Percentiles rank a stretch among this genome's conserved stretches.
Conservation (phyloP, 2,888 invertebrate species). For the Leucoma salicis region DNA sequence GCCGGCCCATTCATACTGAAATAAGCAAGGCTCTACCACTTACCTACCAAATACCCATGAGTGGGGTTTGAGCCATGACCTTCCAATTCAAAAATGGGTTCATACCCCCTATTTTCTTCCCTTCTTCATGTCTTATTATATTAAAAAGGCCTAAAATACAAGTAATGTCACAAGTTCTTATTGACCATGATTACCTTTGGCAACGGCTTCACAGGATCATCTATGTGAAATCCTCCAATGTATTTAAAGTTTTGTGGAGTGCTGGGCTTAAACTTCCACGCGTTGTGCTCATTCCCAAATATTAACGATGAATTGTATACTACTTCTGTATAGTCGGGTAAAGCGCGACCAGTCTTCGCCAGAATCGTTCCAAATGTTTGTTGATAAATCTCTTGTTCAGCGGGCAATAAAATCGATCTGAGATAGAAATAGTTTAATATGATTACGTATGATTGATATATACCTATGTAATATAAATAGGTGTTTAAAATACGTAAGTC, state of each 20-base stretch:
- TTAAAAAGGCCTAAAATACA: too few species aligned
- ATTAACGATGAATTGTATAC: constrained; percentile 35
- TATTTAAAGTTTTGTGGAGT: constrained; percentile 26
- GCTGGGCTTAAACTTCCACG: constrained; percentile 17
- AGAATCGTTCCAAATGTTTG: constrained; percentile 31
- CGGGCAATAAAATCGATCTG: constrained; percentile 22
- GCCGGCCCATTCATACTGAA: too few species aligned
- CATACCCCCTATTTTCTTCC: too few species aligned
- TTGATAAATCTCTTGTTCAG: constrained; percentile 29
- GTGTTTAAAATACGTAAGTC: too few species aligned
- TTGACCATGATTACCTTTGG: constrained; percentile 1
- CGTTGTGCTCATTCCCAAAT: constrained; percentile 28
- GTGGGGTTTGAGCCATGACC: too few species aligned
- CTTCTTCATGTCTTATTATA: too few species aligned
- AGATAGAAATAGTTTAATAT: constrained; percentile 5
- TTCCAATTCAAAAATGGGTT: too few species aligned
- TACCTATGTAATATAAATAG: too few species aligned
- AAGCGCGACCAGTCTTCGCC: constrained; percentile 16
- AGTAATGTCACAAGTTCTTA: too few species aligned
- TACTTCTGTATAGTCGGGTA: constrained; percentile 31
- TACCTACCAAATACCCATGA: too few species aligned
- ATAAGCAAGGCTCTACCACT: too few species aligned
- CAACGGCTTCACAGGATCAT: constrained; percentile 27
- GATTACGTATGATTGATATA: too few species aligned
- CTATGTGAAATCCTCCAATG: constrained; percentile 26